Conservation (phyloP, 2,113 vertebrate species). For the Vimba vimba region DNA sequence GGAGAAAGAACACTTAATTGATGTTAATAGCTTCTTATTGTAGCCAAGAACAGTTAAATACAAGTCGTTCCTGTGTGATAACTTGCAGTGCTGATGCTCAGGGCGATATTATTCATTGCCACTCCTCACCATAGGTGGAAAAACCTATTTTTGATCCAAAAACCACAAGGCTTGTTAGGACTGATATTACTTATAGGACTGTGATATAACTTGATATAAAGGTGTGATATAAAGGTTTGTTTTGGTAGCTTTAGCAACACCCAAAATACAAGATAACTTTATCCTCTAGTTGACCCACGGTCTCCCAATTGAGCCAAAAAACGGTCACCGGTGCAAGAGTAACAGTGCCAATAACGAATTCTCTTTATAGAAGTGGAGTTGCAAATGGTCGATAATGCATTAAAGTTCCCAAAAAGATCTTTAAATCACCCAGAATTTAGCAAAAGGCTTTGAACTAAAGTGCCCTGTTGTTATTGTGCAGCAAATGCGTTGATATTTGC, state of each 20-base stretch:
- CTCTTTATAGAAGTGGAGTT: not conserved
- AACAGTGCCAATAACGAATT: not conserved
- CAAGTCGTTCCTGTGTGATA: slow-evolving; percentile 29
- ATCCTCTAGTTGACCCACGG: not conserved
- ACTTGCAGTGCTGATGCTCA: slow-evolving; percentile 48
- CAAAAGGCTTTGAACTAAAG: not conserved
- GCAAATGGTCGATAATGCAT: slow-evolving; percentile 2
- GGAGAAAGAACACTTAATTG: slow-evolving; percentile 32
- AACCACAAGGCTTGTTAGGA: slow-evolving; percentile 24
- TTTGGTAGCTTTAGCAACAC: not conserved
- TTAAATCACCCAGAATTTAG: slow-evolving; percentile 21
- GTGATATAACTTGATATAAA: not conserved
- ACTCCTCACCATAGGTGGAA: not conserved
- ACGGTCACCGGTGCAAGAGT: not conserved
- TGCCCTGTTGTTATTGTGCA: not conserved
- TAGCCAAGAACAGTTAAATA: slow-evolving; percentile 30
- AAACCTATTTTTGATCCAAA: not conserved
- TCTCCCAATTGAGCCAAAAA: slow-evolving; percentile 6
- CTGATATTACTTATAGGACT: not conserved
- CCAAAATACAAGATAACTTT: not conserved
- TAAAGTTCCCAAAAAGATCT: slow-evolving; percentile 18
- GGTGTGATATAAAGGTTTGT: not conserved
- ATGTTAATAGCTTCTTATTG: slow-evolving; percentile 36
- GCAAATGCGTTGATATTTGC: not conserved
- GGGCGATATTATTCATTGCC: slow-evolving; percentile 19